Conservation (phyloP, 92 coral and sea anemone genomes). For the Meandrina meandrites region DNA sequence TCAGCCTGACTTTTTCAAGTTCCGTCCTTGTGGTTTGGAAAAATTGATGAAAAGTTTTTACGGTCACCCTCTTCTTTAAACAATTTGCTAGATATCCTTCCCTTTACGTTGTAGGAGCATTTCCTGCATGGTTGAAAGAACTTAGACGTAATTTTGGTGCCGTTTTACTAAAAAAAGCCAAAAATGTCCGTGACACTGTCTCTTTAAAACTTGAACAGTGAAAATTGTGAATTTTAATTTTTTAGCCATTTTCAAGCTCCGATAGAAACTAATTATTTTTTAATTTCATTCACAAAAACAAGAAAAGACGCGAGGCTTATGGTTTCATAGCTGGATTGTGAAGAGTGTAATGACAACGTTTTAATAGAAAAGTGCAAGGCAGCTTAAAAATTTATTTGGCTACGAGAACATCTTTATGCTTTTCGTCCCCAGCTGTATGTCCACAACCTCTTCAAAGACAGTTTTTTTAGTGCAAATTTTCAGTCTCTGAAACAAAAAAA, state of each 20-base stretch:
- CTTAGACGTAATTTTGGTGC: no score
- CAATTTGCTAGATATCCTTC: no score
- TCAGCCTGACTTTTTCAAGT: no score
- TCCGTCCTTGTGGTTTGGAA: no score
- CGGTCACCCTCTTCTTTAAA: no score
- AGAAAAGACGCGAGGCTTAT: neutral
- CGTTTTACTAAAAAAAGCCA: no score
- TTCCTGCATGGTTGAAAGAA: no score
- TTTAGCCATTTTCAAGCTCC: neutral
- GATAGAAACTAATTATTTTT: neutral
- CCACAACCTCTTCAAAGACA: neutral
- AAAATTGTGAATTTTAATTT: neutral
- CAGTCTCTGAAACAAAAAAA: neutral
- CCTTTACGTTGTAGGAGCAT: no score
- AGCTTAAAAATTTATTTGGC: neutral
- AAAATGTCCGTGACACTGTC: no score
- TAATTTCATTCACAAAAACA: neutral
- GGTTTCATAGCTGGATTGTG: neutral
- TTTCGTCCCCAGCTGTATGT: no score
- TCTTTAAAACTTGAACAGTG: neutral
- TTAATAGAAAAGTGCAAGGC: neutral
- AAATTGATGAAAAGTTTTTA: no score
- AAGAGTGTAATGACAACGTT: neutral
- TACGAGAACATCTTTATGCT: no score
- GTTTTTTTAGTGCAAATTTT: neutral